Base-by-base conservation (phyloP, 1,140 invertebrate species). In the Drosophila subpulchrella region DNA sequence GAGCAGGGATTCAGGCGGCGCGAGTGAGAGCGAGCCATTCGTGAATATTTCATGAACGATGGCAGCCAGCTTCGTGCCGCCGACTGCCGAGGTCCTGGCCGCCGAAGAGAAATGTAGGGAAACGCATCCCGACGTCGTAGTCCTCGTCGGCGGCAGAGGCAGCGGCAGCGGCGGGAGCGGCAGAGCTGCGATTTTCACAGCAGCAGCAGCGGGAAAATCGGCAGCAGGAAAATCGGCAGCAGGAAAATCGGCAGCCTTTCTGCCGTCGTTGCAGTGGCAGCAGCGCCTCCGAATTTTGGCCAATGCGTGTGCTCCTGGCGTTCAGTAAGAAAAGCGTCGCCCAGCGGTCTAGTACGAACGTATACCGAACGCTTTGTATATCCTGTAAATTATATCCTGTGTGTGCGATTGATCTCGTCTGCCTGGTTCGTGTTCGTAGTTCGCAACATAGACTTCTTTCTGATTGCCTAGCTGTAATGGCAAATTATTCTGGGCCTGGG, bases 261-360 rank as follows among this genome's bases (percentile, higher is more conserved):
- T 65, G 73, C 70, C 73, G 78, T 62, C 63, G 81, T 61, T 62
- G 65, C 75, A 53, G 82, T 77, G 53, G 81, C 63, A 57, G 67
- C 80, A 70, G 70, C 75, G 80, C 50, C 66, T 66, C 65, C 91
- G 75, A 67, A 78, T 73, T 82, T 86, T 86, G 78, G 82, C 90
- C 85, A 91, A 91, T 91, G 86, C 83, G 78, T 90, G 83, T 75
- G 72, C 72, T 86, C 75, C 83, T 78, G 82, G 50, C 83, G 88
- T 92, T 92, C 90, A 92, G 91, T 92, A 90, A 92, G 91, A 92
- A 92, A 91, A 91, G 90, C 91, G 91, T 92, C 91, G 91, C 91
- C 90, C 88, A 91, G 91, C 91, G 91, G 91, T 92, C 90, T 92
- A 90, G 88, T 80, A 92, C 91, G 88, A 91, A 78, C 60, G 75